Percentiles rank a stretch among this genome's conserved stretches.
phyloP scores from a whole-genome alignment of 1,140 invertebrate genomes.

The Dryas iulia region DNA sequence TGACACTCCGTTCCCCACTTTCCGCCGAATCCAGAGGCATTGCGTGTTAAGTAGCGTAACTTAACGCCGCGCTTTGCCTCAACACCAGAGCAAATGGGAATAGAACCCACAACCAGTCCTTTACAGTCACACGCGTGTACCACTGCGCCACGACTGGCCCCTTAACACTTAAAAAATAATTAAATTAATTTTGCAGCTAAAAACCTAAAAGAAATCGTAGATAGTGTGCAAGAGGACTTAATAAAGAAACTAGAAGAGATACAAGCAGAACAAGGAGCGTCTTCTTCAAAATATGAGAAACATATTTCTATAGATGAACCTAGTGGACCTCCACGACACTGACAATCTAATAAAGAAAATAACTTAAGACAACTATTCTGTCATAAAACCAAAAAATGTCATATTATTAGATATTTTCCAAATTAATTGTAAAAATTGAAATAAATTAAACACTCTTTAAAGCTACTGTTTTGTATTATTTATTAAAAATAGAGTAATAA shows the following conservation, averaged over 20 bases:
- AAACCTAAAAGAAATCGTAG: slow-evolving; percentile 74
- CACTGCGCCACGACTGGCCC: too few species aligned
- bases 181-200: slow-evolving; percentile 46
- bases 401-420: slow-evolving; percentile 8
- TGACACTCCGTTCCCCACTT: too few species aligned
- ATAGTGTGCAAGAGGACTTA: slow-evolving; percentile 70
- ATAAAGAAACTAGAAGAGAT: slow-evolving; percentile 68
- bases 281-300: slow-evolving; percentile 22
- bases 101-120: too few species aligned
- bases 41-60: too few species aligned
- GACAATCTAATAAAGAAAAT: background rate
- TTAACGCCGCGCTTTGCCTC: too few species aligned
- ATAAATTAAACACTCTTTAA: slow-evolving; percentile 6
- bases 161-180: too few species aligned
- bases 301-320: slow-evolving; percentile 24
- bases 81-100: too few species aligned
- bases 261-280: slow-evolving; percentile 49
- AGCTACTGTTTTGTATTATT: background rate
- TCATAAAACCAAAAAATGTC: slow-evolving; percentile 17
- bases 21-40: too few species aligned
- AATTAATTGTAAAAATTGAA: slow-evolving; percentile 31
- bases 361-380: slow-evolving; percentile 18
- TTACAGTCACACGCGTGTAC: too few species aligned
- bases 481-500: background rate
- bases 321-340: slow-evolving; percentile 11